phyloP scores from a whole-genome alignment of 1,140 invertebrate genomes.

The Drosophila saltans region DNA sequence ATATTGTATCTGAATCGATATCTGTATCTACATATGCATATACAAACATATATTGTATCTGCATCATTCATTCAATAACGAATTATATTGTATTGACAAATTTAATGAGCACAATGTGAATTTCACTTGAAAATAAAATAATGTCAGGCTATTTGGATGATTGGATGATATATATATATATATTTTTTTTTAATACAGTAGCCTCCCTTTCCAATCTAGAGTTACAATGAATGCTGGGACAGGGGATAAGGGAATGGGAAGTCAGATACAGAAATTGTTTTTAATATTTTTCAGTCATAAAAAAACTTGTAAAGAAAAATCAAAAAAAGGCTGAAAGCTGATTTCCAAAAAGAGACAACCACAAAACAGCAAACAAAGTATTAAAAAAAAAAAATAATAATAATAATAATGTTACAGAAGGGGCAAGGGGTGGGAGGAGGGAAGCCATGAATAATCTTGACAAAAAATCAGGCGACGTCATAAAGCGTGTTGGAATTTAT shows the following conservation, averaged over 20 bases:
- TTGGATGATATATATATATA: slow-evolving; percentile 1
- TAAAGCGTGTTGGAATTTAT: slow-evolving; percentile 77
- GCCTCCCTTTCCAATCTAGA: slow-evolving; percentile 23
- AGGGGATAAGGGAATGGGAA: too few relatives aligned
- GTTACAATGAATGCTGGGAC: slow-evolving; percentile 45
- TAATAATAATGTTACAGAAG: slow-evolving; percentile 16
- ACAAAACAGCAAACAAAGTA: slow-evolving; percentile 10
- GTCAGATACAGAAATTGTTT: slow-evolving; percentile 55
- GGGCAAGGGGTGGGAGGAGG: background rate
- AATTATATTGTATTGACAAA: slow-evolving; percentile 69
- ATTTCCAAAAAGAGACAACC: slow-evolving; percentile 71
- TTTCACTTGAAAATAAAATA: slow-evolving; percentile 61
- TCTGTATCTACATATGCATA: too few relatives aligned
- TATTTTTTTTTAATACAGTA: too few relatives aligned
- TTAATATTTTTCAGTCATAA: slow-evolving; percentile 66
- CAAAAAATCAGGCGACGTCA: slow-evolving; percentile 62
- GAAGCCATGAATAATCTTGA: slow-evolving; percentile 46
- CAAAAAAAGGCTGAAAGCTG: slow-evolving; percentile 68
- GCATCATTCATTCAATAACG: slow-evolving; percentile 25
- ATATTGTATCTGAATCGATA: too few relatives aligned
- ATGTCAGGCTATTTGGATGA: slow-evolving; percentile 74
- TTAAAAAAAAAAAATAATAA: background rate
- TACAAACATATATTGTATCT: background rate
- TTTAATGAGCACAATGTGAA: slow-evolving; percentile 55
- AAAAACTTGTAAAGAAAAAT: slow-evolving; percentile 47